These are phyloP conservation scores for Channa argus DNA, from an alignment of 2,113 vertebrate genomes.

Conservation along the genomic window DNA sequence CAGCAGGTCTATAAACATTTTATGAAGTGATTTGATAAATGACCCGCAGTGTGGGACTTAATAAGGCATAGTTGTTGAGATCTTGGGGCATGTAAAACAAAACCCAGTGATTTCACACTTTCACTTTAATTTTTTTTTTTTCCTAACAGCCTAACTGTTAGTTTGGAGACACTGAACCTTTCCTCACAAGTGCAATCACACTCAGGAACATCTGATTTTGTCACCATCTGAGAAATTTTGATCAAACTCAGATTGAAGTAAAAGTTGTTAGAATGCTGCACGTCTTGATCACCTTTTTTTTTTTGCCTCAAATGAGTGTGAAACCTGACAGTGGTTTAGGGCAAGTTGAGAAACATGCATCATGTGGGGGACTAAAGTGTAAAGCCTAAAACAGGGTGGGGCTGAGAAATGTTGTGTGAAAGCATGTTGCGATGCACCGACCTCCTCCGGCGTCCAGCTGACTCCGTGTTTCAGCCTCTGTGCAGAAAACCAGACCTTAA, in stretches of 20 bases:
- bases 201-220: too few species aligned
- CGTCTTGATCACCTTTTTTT: background rate
- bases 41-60: background rate
- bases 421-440: constrained; percentile 49
- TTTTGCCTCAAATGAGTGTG: background rate
- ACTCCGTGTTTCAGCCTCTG: constrained; percentile 97
- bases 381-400: too few species aligned
- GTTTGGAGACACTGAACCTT: too few species aligned
- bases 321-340: background rate
- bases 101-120: background rate
- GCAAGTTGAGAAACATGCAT: too few species aligned
- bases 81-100: background rate
- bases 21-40: background rate
- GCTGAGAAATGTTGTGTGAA: background rate
- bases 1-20: background rate
- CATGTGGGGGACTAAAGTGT: background rate
- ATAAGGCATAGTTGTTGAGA: background rate
- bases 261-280: background rate
- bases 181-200: too few species aligned
- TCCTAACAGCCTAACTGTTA: too few species aligned
- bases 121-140: too few species aligned
- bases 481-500: constrained; percentile 99
- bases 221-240: background rate
- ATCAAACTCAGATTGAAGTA: background rate
- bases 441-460: constrained; percentile 97